Conservation (phyloP, 2,888 invertebrate genomes). For the Busseola fusca region DNA sequence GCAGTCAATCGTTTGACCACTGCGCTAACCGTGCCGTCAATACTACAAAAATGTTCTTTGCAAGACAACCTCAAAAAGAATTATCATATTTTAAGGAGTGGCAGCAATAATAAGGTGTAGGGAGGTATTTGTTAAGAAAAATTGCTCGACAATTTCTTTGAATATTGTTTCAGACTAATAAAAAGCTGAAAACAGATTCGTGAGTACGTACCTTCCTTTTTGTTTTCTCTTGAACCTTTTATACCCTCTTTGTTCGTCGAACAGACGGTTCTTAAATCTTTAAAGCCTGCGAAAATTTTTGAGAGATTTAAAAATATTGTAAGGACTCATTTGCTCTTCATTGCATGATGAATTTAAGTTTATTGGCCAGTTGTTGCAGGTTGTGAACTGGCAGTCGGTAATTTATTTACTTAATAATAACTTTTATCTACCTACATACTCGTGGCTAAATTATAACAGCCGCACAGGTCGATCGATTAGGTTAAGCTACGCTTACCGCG, state of each 20-base stretch:
- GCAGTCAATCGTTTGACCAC: no score
- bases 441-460: no score
- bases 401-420: constrained; percentile 40
- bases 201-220: constrained; percentile 42
- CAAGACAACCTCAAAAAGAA: constrained; percentile 35
- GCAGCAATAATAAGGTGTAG: constrained; percentile 34
- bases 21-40: background rate
- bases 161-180: constrained; percentile 50
- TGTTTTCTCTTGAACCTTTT: constrained; percentile 55
- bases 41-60: constrained; percentile 36
- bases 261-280: constrained; percentile 51
- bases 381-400: constrained; percentile 24
- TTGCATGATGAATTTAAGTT: constrained; percentile 55
- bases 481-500: no score
- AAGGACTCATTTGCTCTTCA: constrained; percentile 42
- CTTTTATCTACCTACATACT: no score
- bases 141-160: constrained; percentile 41
- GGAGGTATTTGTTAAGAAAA: constrained; percentile 39
- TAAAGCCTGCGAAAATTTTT: constrained; percentile 45
- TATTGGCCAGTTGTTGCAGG: constrained; percentile 39
- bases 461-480: no score
- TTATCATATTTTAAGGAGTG: constrained; percentile 43
- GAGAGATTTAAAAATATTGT: constrained; percentile 42
- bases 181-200: constrained; percentile 40
- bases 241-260: constrained; percentile 44